Conservation (phyloP, 2,113 vertebrate genomes). For the Trochalopteron elliotii region DNA sequence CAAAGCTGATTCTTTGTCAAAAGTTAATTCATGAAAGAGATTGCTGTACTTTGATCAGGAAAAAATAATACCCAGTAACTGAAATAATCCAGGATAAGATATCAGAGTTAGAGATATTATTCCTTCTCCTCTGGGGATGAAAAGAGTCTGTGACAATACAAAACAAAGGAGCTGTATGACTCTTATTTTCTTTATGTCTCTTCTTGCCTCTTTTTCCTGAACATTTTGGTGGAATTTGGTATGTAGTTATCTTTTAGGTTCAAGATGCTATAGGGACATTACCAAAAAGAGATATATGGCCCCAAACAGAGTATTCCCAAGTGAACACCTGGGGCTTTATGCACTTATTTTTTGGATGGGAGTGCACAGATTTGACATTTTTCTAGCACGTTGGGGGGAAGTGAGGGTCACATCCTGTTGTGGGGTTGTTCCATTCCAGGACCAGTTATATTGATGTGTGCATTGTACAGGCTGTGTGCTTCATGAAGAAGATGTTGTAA, state of each 20-base stretch:
- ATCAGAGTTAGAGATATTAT: neutral
- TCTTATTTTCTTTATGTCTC: neutral
- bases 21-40: neutral
- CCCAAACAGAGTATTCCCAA: neutral
- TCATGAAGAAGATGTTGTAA: neutral
- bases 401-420: neutral
- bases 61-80: neutral
- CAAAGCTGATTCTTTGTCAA: neutral
- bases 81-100: neutral
- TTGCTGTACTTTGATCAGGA: neutral
- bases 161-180: neutral
- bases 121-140: neutral
- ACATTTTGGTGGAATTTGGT: neutral
- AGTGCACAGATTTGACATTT: neutral
- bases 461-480: neutral
- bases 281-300: neutral
- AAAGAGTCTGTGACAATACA: neutral
- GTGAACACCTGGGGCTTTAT: neutral
- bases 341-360: neutral
- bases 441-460: accelerated
- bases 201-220: neutral
- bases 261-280: neutral
- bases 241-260: neutral
- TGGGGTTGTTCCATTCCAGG: neutral
- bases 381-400: neutral